Evolutionary conservation across 2,888 invertebrate genomes (phyloP).

Genomic region (Xanthia togata): DNA sequence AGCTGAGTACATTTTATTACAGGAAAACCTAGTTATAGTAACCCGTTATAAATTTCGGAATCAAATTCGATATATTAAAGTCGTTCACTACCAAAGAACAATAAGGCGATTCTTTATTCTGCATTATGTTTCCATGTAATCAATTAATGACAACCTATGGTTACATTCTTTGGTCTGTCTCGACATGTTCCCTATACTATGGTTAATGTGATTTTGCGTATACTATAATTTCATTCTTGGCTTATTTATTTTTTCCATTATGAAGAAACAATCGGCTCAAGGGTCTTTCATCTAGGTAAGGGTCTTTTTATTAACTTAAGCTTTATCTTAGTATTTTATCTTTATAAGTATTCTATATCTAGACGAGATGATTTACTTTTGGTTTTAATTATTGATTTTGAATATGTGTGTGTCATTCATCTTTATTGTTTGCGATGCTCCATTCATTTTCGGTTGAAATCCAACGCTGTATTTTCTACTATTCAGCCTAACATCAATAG

Average conservation of each 20-base stretch:
- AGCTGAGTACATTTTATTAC: background rate
- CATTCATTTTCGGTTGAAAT: background rate
- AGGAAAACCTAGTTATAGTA: background rate
- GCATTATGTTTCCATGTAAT: conserved; percentile 43
- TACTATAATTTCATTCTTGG: conserved; percentile 49
- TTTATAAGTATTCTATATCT: background rate
- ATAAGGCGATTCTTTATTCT: conserved; percentile 42
- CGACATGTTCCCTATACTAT: conserved; percentile 32
- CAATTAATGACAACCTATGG: conserved; percentile 48
- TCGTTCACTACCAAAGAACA: conserved; percentile 33
- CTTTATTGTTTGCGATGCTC: conserved; percentile 9
- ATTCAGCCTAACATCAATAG: background rate
- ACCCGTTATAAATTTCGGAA: conserved; percentile 22
- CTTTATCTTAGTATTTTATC: background rate
- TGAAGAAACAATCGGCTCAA: conserved; percentile 47
- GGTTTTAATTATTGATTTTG: background rate
- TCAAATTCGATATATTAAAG: conserved; percentile 26
- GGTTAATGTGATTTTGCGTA: conserved; percentile 38
- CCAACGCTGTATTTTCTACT: background rate
- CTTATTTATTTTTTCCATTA: conserved; percentile 42
- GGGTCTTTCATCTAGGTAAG: conserved; percentile 25
- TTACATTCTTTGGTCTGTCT: conserved; percentile 38
- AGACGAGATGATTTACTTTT: background rate
- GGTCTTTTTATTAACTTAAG: conserved; percentile 17
- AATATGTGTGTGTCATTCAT: background rate